phyloP scores from a whole-genome alignment of 2,113 vertebrate genomes.

The Morone saxatilis region DNA sequence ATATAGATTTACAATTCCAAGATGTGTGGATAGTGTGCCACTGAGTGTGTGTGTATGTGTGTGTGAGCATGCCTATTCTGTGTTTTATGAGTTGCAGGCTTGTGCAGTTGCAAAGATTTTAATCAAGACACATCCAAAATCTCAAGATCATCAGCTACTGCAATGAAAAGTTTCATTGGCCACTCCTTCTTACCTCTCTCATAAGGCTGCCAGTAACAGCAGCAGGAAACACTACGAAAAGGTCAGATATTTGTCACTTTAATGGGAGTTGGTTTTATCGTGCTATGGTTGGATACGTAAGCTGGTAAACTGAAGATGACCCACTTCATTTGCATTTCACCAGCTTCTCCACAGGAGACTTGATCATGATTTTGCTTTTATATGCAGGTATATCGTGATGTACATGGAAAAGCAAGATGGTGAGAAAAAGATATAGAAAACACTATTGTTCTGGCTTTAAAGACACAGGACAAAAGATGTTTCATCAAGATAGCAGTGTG shows the following conservation, averaged over 20 bases:
- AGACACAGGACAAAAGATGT: too few relatives aligned
- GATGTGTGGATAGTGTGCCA: neutral
- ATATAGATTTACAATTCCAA: slow-evolving; percentile 3
- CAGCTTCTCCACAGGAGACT: neutral
- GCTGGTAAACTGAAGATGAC: slow-evolving; percentile 13
- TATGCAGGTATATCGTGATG: neutral
- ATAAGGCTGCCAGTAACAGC: slow-evolving; percentile 9
- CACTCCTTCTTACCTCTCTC: slow-evolving; percentile 27
- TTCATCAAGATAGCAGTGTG: too few relatives aligned
- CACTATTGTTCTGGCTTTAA: too few relatives aligned
- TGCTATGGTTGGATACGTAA: neutral
- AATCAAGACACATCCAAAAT: slow-evolving; percentile 14
- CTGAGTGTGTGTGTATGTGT: neutral
- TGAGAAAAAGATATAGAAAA: too few relatives aligned
- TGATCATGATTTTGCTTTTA: neutral
- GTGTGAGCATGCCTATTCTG: neutral
- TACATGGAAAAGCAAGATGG: neutral
- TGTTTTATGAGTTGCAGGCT: slow-evolving; percentile 25
- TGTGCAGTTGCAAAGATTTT: slow-evolving; percentile 25
- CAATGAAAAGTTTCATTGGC: slow-evolving; percentile 12
- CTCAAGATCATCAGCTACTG: slow-evolving; percentile 6
- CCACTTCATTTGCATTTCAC: slow-evolving; percentile 7
- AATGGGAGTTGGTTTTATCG: slow-evolving; percentile 30
- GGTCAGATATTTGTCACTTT: slow-evolving; percentile 55
- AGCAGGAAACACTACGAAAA: slow-evolving; percentile 42